Evolutionary conservation across 2,888 invertebrate genomes (phyloP), one percentile per base, ranked within the genome.

Genomic region (Acronicta psi): DNA sequence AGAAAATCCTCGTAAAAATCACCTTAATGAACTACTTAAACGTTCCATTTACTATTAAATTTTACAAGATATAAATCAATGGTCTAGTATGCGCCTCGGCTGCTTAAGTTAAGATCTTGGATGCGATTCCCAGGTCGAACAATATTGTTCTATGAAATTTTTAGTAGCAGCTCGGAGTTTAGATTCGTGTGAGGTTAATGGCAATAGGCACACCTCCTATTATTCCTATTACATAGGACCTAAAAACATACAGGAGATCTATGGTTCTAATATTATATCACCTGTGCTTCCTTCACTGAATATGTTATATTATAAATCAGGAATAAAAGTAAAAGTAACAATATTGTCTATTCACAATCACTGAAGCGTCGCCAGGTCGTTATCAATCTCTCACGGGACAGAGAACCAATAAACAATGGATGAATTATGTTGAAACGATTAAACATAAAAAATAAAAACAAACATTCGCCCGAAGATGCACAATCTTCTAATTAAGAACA

Each of bases 401-500:
- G 41, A 52, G 25, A 52, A 51, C 44, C 54, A 67, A 72, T 65
- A 63, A 67, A 65, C 61, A 65, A 57, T 56, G 41, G 65, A 73
- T 65, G 67, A 73, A 60, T 72, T 55, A 76, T 66, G 59, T 59
- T 49, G 17, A 44, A 73, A 55, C 69, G 65, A 74, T 77, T 74
- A 69, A 72, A 76, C 43, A 67, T 45, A 64, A 67, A 75, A 29
- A 67, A 70, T 59, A 75, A 76, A 66, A 54, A 49, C 60, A 67
- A 69, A 57, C 78, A 72, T 73, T 79, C 68, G 74, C 73, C 70
- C 59, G 67, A 76, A 69, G 77, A 79, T 80, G 80, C 76, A 80
- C 83, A 85, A 86, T 86, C 85, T 84, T 68, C 81, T 88, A 88
- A 88, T 87, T 88, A 85, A 85, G 85, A 86, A 86, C 88, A 89